Evolutionary conservation across 2,797 vertebrate species (phyloP).

Genomic region (Australoheros facetus): DNA sequence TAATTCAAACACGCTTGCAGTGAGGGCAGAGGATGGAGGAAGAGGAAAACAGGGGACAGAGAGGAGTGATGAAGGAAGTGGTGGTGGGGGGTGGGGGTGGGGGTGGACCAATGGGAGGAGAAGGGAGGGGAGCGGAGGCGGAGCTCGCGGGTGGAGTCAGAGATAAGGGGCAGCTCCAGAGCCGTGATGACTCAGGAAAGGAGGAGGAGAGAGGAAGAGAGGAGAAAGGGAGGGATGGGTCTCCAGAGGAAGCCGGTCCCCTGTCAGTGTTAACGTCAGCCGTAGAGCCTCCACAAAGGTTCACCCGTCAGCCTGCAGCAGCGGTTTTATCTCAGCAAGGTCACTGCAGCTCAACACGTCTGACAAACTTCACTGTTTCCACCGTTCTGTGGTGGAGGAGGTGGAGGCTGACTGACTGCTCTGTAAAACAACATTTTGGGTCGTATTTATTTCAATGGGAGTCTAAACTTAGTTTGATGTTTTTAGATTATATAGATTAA

Average conservation of each 20-base stretch:
- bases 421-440: background rate
- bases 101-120: constrained; percentile 37
- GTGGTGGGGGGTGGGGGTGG: background rate
- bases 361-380: background rate
- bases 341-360: background rate
- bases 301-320: constrained; percentile 2
- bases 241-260: constrained; percentile 1
- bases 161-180: constrained; percentile 16
- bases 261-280: background rate
- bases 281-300: background rate
- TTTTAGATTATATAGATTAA: background rate
- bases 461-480: background rate
- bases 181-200: constrained; percentile 47
- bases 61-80: background rate
- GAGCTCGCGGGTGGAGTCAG: constrained; percentile 41
- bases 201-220: background rate
- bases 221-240: background rate
- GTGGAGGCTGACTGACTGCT: background rate
- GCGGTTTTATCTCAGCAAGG: constrained; percentile 1
- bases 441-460: no score
- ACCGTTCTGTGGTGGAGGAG: background rate
- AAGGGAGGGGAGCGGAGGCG: constrained; percentile 13
- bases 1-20: constrained; percentile 1
- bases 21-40: constrained; percentile 41
- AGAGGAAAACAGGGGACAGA: constrained; percentile 22